phyloP scores from a whole-genome alignment of 2,888 invertebrate species.

The Coelogynopora nodosa region DNA sequence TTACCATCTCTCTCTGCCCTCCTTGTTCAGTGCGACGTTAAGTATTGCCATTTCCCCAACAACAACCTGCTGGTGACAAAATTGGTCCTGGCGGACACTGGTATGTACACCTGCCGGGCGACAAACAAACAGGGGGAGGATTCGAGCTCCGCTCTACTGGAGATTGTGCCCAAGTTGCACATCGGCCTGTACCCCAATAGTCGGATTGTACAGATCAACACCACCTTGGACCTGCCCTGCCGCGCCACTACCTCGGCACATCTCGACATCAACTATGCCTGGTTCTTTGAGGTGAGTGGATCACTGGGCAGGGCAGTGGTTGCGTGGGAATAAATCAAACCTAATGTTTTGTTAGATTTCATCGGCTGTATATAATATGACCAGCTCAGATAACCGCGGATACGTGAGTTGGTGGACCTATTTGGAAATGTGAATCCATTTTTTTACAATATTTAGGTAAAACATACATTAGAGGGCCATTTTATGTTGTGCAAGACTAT shows the following conservation, averaged over 20 bases:
- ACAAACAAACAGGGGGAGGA: conserved; percentile 52
- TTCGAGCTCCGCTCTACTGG: conserved; percentile 18
- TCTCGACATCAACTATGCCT: conserved; percentile 83
- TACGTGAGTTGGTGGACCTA: too few relatives aligned
- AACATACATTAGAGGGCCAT: too few relatives aligned
- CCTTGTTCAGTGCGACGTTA: conserved; percentile 14
- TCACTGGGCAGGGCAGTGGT: too few relatives aligned
- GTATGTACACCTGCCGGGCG: conserved; percentile 54
- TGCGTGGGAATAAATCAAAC: neutral
- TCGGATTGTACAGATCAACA: conserved; percentile 43
- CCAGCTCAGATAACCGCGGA: too few relatives aligned
- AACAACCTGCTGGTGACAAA: conserved; percentile 77
- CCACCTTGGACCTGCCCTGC: conserved; percentile 68
- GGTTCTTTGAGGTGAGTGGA: conserved; percentile 69
- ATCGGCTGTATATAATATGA: too few relatives aligned
- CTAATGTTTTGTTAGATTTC: neutral
- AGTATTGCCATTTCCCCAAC: conserved; percentile 69
- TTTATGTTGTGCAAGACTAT: too few relatives aligned
- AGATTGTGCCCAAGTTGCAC: conserved; percentile 24
- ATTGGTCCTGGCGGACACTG: conserved; percentile 51
- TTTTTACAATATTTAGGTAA: too few relatives aligned
- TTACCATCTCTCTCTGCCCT: neutral
- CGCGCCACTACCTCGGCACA: conserved; percentile 78
- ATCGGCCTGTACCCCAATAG: conserved; percentile 37
- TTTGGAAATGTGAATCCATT: too few relatives aligned